These are phyloP conservation scores for Sus scrofa DNA, from an alignment of 2,113 vertebrate genomes.

Conservation along the genomic window DNA sequence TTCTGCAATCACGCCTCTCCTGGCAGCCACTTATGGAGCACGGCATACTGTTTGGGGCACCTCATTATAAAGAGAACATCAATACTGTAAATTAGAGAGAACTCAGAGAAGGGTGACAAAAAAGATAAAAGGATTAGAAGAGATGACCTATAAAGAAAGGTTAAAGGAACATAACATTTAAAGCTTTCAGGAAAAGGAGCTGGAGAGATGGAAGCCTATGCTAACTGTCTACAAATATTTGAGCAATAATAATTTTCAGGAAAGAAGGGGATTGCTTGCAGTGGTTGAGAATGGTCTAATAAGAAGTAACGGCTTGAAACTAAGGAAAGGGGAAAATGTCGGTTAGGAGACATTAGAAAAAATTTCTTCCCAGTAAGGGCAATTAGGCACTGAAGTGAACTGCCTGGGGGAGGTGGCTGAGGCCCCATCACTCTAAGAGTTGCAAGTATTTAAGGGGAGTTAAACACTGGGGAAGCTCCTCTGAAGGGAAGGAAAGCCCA, in stretches of 20 bases:
- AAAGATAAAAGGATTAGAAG: slow-evolving; percentile 79
- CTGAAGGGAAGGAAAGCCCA: neutral
- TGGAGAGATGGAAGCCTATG: slow-evolving; percentile 64
- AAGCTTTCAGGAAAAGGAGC: slow-evolving; percentile 68
- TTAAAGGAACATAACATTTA: slow-evolving; percentile 79
- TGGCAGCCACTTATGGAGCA: neutral
- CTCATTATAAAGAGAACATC: slow-evolving; percentile 75
- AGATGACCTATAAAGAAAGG: slow-evolving; percentile 82
- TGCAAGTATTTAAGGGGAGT: slow-evolving; percentile 58
- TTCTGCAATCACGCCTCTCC: neutral
- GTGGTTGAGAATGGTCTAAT: slow-evolving; percentile 79
- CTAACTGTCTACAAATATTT: slow-evolving; percentile 80
- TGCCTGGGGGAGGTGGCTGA: slow-evolving; percentile 73
- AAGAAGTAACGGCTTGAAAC: slow-evolving; percentile 82
- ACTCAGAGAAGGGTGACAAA: slow-evolving; percentile 75
- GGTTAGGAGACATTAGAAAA: slow-evolving; percentile 82
- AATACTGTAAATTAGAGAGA: slow-evolving; percentile 78
- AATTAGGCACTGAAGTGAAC: slow-evolving; percentile 81
- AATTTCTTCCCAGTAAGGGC: slow-evolving; percentile 82
- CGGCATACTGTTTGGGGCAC: slow-evolving; percentile 52
- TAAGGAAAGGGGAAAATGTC: slow-evolving; percentile 82
- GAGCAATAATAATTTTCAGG: slow-evolving; percentile 79
- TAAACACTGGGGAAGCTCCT: neutral
- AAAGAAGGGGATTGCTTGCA: slow-evolving; percentile 76
- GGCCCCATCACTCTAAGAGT: slow-evolving; percentile 60